Evolutionary conservation across 2,113 vertebrate genomes (phyloP), one percentile per base, ranked within the genome.

Genomic region (Cochlearius cochlearius): DNA sequence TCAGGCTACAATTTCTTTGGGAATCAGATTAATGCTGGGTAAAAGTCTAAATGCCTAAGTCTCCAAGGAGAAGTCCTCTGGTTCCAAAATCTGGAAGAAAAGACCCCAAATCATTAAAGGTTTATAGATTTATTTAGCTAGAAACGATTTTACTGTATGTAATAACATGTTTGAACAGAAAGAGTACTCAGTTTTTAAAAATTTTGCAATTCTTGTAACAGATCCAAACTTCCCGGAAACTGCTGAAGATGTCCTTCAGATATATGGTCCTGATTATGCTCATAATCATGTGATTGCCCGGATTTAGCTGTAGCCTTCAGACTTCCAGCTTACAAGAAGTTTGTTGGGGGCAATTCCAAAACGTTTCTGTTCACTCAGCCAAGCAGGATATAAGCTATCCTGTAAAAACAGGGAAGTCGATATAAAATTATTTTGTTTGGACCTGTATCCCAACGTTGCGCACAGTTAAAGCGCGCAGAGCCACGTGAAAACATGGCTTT

Each of bases 341-440:
- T 92, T 86, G 21, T 53, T 60, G 58, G 19, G 36, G 71, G 36
- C 2, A 2, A 90, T 76, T 94, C 87, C 75, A 36, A 88, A 92
- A 52, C 0, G 4, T 56, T 94, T 90, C 66, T 5, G 0, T 82
- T 93, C 39, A 47, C 50, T 86, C 71, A 62, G 75, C 38, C 50
- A 56, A 83, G 50, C 53, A 69, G 67, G 67, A 68, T 22, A 12
- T 49, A 68, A 90, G 30, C 36, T 49, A 19, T 72, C 19, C 45
- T 90, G 34, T 82, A 52, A 80, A 90, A 93, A 50, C 22, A 86
- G 75, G 25, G 39, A 88, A 90, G 79, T 38, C 1, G 5, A 79
- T 76, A 64, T 21, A 49, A 64, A 92, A 68, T 64, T 39, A 16
- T 90, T 95, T 93, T 88, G 21, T 89, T 94, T 96, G 92, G 80